Conservation (phyloP, 1,140 invertebrate genomes). For the Tetraneura akinire region DNA sequence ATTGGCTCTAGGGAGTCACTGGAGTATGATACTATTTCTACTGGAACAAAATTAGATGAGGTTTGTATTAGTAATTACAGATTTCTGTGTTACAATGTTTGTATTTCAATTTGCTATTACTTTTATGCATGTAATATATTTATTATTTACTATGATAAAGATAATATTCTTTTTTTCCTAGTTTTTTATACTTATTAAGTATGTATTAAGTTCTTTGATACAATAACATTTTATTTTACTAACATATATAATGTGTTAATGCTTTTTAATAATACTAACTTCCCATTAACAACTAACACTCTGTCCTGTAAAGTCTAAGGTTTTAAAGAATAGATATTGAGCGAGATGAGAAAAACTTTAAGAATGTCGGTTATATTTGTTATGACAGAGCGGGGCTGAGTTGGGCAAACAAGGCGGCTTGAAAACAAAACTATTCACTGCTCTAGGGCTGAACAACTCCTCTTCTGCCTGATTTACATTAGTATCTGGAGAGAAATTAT, state of each 20-base stretch:
- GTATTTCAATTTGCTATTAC: conserved; percentile 9
- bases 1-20: conserved; percentile 57
- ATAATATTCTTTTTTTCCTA: too few relatives aligned
- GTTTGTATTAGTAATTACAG: conserved; percentile 12
- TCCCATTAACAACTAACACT: background rate
- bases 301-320: conserved; percentile 14
- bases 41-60: conserved; percentile 46
- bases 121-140: conserved; percentile 20
- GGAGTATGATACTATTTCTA: conserved; percentile 50
- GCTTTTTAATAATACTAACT: background rate
- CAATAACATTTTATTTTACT: background rate
- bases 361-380: conserved; percentile 52
- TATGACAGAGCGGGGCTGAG: conserved; percentile 57
- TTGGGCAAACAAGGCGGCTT: conserved; percentile 61
- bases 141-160: too few relatives aligned
- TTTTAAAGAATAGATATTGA: conserved; percentile 32
- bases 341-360: conserved; percentile 44
- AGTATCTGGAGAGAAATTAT: conserved; percentile 45
- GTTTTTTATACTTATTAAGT: background rate
- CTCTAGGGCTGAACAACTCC: conserved; percentile 61
- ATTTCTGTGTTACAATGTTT: background rate
- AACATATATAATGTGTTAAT: conserved; percentile 3
- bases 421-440: conserved; percentile 68
- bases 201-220: background rate
- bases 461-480: conserved; percentile 47